Evolutionary conservation across 2,888 invertebrate species (phyloP).

Genomic region (Nomada ferruginata): DNA sequence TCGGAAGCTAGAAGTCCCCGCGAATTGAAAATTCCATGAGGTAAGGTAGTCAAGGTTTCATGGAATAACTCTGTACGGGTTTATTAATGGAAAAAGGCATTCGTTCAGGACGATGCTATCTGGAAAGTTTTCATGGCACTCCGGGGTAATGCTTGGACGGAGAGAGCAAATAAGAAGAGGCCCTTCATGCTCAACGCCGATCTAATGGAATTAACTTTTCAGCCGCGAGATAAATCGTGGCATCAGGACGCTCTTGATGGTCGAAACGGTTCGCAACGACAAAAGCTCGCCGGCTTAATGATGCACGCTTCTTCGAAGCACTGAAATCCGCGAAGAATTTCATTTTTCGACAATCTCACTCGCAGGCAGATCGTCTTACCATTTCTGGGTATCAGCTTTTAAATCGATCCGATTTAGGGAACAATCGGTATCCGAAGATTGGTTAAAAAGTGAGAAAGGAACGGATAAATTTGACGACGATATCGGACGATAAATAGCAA

Average conservation of each 20-base stretch:
- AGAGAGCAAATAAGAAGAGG: conserved; percentile 29
- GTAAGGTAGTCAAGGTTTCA: background rate
- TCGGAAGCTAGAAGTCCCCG: no score
- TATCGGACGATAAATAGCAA: conserved; percentile 48
- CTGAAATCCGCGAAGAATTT: background rate
- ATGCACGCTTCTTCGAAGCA: conserved; percentile 20
- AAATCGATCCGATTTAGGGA: background rate
- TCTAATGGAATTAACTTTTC: conserved; percentile 59
- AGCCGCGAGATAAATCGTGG: conserved; percentile 46
- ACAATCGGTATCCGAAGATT: background rate
- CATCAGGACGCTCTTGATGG: conserved; percentile 23
- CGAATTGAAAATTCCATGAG: background rate
- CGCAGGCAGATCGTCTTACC: background rate
- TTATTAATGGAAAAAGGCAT: conserved; percentile 19
- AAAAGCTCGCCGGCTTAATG: background rate
- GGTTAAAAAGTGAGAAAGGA: background rate
- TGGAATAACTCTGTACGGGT: conserved; percentile 14
- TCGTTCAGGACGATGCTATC: conserved; percentile 18
- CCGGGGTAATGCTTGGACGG: conserved; percentile 36
- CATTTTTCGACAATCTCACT: background rate
- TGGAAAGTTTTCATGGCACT: conserved; percentile 39
- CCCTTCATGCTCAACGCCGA: conserved; percentile 28
- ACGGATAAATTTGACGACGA: conserved; percentile 45
- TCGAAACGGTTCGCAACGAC: conserved; percentile 19
- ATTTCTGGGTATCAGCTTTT: background rate